Conservation (phyloP, 2,113 vertebrate species). For the Cardinalis cardinalis region DNA sequence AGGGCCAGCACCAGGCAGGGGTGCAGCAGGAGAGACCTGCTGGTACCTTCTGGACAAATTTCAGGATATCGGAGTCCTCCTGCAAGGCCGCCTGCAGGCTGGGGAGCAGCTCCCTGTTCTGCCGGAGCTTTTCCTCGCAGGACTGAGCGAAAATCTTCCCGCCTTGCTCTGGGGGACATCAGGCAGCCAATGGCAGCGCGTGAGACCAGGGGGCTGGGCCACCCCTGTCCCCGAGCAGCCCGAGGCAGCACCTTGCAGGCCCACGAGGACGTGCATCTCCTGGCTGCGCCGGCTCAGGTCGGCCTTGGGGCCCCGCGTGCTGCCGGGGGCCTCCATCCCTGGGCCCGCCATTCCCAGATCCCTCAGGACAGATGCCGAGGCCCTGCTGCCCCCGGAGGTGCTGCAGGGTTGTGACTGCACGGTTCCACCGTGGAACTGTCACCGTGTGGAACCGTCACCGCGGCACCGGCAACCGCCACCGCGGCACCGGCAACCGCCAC, state of each 20-base stretch:
- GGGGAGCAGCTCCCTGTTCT: neutral
- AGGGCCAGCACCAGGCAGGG: neutral
- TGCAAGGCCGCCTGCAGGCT: neutral
- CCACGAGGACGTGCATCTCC: neutral
- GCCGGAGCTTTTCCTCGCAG: neutral
- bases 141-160: neutral
- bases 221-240: fast-evolving
- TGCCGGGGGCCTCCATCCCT: fast-evolving
- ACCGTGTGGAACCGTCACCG: too few relatives aligned
- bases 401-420: fast-evolving
- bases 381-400: fast-evolving
- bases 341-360: fast-evolving
- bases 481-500: fast-evolving
- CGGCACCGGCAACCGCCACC: neutral
- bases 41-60: neutral
- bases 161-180: neutral
- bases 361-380: fast-evolving
- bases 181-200: fast-evolving
- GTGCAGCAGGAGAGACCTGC: neutral
- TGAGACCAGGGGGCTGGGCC: fast-evolving
- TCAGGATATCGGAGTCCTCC: neutral
- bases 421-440: fast-evolving
- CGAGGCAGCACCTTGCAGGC: slow-evolving; percentile 7
- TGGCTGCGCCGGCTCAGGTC: neutral
- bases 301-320: fast-evolving